These are phyloP conservation scores for Pseudomyrmex concolor DNA, from an alignment of 1,140 invertebrate genomes.

Conservation along the genomic window DNA sequence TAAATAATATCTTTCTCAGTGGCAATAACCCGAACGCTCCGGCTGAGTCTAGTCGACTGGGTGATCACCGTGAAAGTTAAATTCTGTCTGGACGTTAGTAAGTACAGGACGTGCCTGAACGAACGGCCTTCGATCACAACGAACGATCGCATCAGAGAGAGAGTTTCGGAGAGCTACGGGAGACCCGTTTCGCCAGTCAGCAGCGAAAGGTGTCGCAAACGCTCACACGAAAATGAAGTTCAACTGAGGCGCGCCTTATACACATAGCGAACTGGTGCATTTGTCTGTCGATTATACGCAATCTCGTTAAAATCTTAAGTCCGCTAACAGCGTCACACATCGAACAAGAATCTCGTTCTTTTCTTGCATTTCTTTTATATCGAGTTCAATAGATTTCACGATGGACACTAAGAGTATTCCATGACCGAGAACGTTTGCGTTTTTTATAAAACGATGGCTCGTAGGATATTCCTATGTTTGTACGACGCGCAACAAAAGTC, in stretches of 20 bases:
- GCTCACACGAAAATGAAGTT: conserved; percentile 8
- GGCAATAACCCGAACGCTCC: conserved; percentile 76
- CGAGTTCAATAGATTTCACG: conserved; percentile 11
- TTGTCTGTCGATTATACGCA: conserved; percentile 33
- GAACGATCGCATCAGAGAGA: conserved; percentile 42
- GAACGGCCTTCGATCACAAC: conserved; percentile 71
- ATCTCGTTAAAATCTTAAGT: background rate
- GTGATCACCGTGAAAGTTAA: conserved; percentile 83
- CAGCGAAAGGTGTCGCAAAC: conserved; percentile 4
- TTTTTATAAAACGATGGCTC: conserved; percentile 25
- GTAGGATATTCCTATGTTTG: conserved; percentile 24
- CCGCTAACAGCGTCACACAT: background rate
- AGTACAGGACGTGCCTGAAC: conserved; percentile 18
- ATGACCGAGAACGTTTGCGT: conserved; percentile 33
- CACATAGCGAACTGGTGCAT: background rate
- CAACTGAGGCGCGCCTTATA: background rate
- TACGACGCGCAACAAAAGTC: conserved; percentile 36
- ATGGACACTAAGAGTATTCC: conserved; percentile 13
- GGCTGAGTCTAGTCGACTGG: conserved; percentile 79
- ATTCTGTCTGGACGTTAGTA: conserved; percentile 27
- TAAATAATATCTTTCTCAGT: conserved; percentile 81
- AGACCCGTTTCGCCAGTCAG: conserved; percentile 42
- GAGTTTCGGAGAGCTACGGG: conserved; percentile 26
- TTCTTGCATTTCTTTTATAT: conserved; percentile 11
- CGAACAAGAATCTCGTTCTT: conserved; percentile 14